A percentile compares a stretch with the other conserved stretches of the same genome.
Evolutionary conservation across 1,140 invertebrate genomes (phyloP).

Genomic region (Cotesia typhae): DNA sequence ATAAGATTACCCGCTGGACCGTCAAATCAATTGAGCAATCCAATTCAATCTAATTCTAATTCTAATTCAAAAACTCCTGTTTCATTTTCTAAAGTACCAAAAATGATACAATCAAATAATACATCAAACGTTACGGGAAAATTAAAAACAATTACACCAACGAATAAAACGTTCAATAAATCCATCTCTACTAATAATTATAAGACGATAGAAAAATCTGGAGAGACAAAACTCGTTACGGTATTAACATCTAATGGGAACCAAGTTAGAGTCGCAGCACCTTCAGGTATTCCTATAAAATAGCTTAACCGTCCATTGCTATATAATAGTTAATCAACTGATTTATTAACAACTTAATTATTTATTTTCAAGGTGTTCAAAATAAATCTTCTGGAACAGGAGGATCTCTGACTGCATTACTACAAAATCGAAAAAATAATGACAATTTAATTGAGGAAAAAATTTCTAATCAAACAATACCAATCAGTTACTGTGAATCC

Average conservation of each 20-base stretch:
- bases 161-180: constrained; percentile 50
- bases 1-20: constrained; percentile 56
- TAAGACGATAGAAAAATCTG: constrained; percentile 50
- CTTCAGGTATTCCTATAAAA: constrained; percentile 40
- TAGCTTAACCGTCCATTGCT: background rate
- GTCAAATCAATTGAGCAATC: constrained; percentile 33
- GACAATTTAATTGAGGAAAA: constrained; percentile 36
- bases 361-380: constrained; percentile 39
- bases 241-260: constrained; percentile 46
- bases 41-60: constrained; percentile 24
- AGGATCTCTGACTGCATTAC: constrained; percentile 46
- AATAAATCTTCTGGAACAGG: constrained; percentile 38
- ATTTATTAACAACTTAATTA: background rate
- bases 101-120: constrained; percentile 30
- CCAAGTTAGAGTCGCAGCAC: constrained; percentile 45
- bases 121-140: constrained; percentile 43
- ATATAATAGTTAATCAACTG: too few species aligned
- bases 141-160: constrained; percentile 53
- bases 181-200: constrained; percentile 45
- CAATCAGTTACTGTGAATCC: background rate
- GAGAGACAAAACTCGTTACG: constrained; percentile 49
- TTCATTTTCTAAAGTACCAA: constrained; percentile 30
- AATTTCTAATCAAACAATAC: background rate
- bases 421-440: constrained; percentile 50
- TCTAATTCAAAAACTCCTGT: constrained; percentile 24